Percentiles rank a stretch among this genome's conserved stretches.
These are phyloP conservation scores for Syngnathus rostellatus DNA, from an alignment of 2,797 vertebrate genomes.

Conservation along the genomic window DNA sequence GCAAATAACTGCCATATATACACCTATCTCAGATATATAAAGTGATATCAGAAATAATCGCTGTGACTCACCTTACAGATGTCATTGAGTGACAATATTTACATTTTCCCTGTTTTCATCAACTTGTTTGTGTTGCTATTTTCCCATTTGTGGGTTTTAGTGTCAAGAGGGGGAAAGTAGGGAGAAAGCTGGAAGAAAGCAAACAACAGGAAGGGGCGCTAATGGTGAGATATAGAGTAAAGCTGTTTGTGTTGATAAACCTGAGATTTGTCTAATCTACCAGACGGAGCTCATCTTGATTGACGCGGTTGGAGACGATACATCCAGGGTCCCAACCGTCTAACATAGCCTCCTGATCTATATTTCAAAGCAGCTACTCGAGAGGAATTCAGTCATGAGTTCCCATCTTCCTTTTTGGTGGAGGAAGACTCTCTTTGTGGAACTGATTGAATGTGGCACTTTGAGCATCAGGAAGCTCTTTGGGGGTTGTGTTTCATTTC, in stretches of 20 bases:
- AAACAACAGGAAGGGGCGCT: slow-evolving; percentile 29
- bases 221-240: slow-evolving; percentile 40
- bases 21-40: slow-evolving; percentile 12
- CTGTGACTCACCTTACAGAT: neutral
- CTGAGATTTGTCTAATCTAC: slow-evolving; percentile 49
- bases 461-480: slow-evolving; percentile 59
- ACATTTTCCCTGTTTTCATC: slow-evolving; percentile 39
- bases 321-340: slow-evolving; percentile 39
- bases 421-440: slow-evolving; percentile 67
- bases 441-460: slow-evolving; percentile 75
- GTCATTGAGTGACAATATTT: slow-evolving; percentile 33
- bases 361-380: slow-evolving; percentile 64
- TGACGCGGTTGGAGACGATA: slow-evolving; percentile 27
- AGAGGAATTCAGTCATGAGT: slow-evolving; percentile 72
- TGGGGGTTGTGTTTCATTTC: slow-evolving; percentile 54
- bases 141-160: slow-evolving; percentile 49
- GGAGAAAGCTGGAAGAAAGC: slow-evolving; percentile 20
- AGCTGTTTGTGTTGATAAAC: slow-evolving; percentile 45
- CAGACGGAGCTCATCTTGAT: slow-evolving; percentile 38
- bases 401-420: slow-evolving; percentile 64
- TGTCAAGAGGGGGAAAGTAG: slow-evolving; percentile 32
- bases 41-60: too few relatives aligned
- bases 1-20: slow-evolving; percentile 5
- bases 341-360: slow-evolving; percentile 62
- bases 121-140: slow-evolving; percentile 49